phyloP scores from a whole-genome alignment of 2,797 vertebrate species.

The Tamandua tetradactyla region DNA sequence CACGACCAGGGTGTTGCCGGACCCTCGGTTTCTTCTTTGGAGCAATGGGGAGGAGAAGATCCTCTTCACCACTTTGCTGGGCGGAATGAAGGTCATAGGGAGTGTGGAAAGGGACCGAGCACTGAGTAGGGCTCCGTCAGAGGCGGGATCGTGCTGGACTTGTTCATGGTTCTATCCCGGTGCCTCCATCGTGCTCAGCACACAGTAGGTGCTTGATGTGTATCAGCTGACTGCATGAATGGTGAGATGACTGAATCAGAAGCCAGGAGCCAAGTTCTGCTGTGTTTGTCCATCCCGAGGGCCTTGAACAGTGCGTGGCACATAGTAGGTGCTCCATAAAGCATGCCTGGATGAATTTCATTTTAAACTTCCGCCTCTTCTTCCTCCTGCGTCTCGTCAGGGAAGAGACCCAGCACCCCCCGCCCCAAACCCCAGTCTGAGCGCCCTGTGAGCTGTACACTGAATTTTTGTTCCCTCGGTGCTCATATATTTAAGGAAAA shows the following conservation, averaged over 20 bases:
- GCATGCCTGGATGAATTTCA: background rate
- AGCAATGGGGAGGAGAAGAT: background rate
- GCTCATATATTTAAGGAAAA: background rate
- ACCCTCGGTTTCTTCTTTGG: background rate
- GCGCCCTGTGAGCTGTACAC: background rate
- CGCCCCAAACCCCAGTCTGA: no score
- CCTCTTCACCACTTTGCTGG: rapidly evolving
- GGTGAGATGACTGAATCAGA: background rate
- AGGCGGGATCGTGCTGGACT: rapidly evolving
- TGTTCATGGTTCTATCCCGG: background rate
- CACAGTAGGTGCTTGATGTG: background rate
- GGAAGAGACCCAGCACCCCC: background rate
- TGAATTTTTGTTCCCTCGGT: background rate
- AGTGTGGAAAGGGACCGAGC: background rate
- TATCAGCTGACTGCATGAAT: rapidly evolving
- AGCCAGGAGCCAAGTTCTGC: background rate
- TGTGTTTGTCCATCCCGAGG: background rate
- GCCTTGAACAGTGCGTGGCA: background rate
- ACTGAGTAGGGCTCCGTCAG: background rate
- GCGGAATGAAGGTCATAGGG: background rate
- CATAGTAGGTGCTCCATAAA: background rate
- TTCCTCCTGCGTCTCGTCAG: background rate
- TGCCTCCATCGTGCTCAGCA: rapidly evolving
- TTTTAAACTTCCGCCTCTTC: background rate
- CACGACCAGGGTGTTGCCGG: background rate